Base-by-base conservation (phyloP, 2,888 invertebrate species). In the Melinaea marsaeus region DNA sequence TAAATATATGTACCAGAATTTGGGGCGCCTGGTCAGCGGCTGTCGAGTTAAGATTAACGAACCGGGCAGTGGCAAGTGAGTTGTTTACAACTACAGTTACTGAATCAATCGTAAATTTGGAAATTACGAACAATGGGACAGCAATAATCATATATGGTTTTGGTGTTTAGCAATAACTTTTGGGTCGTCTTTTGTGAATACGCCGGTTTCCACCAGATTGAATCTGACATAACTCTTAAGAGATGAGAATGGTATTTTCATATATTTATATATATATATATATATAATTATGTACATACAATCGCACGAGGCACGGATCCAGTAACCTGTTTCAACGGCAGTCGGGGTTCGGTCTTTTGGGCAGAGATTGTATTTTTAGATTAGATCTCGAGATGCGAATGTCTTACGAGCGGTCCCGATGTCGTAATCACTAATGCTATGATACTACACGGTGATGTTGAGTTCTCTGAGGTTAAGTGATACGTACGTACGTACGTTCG, bases 371-470 rank as follows among this genome's bases (percentile, higher is more conserved):
- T 62, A 69, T 68, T 65, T 64, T 65, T 57, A 65, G 72, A 73
- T 73, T 70, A 69, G 68, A 69, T 68, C 64, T 63, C 65, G 68
- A 60, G 65, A 69, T 67, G 65, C 60, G 63, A 67, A 67, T 65
- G 66, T 67, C 69, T 70, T 71, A 71, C 67, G 71, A 72, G 69
- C 66, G 68, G 68, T 67, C 66, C 66, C 63, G 66, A 70, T 69
- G 70, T 69, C 66, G 69, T 66, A 69, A 67, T 63, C 57, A 63
- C 71, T 69, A 72, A 71, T 66, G 56, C 58, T 59, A 62, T 62
- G 66, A 63, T 71, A 67, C 65, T 68, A 60, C 64, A 55, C 35
- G 55, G 4, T 34, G 35, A 55, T 35, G 33, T 55, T 34, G n/a
- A 55, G 55, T 35, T 55, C 55, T 55, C 13, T 6, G 34, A 35